Percentiles rank a stretch among this genome's conserved stretches.
Conservation (phyloP, 2,113 vertebrate genomes). For the Sinocyclocheilus grahami region DNA sequence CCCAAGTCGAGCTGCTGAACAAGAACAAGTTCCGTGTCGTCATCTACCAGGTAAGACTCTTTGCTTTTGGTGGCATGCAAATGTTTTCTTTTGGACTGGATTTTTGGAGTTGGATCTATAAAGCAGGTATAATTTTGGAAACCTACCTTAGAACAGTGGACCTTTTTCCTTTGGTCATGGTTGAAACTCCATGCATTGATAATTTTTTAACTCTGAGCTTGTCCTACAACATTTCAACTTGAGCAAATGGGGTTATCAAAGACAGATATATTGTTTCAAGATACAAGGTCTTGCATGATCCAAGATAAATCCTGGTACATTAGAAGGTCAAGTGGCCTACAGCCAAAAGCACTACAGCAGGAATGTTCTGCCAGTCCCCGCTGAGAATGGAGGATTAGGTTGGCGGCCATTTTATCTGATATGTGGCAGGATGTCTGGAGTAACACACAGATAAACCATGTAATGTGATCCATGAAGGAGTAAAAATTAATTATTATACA, state of each 20-base stretch:
- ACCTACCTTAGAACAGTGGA: neutral
- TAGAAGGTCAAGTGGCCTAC: slow-evolving; percentile 69
- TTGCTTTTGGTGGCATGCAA: neutral
- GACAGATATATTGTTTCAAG: slow-evolving; percentile 73
- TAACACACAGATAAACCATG: neutral
- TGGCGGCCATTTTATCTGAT: slow-evolving; percentile 14
- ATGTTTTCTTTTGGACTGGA: neutral
- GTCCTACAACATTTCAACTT: slow-evolving; percentile 54
- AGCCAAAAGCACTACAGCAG: slow-evolving; percentile 59
- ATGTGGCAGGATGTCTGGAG: slow-evolving; percentile 12
- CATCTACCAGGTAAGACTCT: slow-evolving; percentile 91
- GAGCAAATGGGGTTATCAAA: slow-evolving; percentile 53
- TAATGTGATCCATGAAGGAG: slow-evolving; percentile 9
- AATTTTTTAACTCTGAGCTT: neutral
- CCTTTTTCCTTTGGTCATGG: neutral
- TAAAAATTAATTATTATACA: slow-evolving; percentile 18
- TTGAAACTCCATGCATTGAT: neutral
- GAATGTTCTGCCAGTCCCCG: slow-evolving; percentile 61
- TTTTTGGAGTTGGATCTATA: neutral
- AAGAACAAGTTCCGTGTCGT: slow-evolving; percentile 98
- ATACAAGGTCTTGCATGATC: slow-evolving; percentile 59
- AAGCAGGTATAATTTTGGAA: neutral
- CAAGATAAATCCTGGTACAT: slow-evolving; percentile 75
- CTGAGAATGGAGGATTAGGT: neutral
- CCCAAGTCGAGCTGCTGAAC: slow-evolving; percentile 90